A percentile compares a stretch with the other conserved stretches of the same genome.
phyloP scores from a whole-genome alignment of 2,888 invertebrate species.

The Epinotia ramella region DNA sequence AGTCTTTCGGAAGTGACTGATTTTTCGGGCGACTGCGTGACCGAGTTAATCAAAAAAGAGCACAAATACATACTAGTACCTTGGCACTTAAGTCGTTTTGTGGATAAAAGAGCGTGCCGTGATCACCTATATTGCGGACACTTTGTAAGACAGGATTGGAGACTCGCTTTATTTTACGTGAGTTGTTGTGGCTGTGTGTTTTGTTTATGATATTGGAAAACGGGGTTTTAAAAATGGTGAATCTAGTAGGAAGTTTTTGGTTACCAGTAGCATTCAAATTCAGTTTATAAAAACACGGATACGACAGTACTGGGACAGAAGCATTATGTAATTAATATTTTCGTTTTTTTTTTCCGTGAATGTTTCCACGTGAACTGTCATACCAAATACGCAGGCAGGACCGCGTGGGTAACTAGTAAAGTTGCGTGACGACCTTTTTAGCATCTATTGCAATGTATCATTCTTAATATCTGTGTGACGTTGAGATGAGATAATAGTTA shows the following conservation, averaged over 20 bases:
- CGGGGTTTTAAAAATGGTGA: constrained; percentile 1
- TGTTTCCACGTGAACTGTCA: too few species aligned
- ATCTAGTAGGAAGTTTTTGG: not conserved
- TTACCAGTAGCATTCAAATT: not conserved
- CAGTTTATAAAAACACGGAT: not conserved
- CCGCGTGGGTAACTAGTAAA: too few species aligned
- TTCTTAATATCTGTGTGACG: too few species aligned
- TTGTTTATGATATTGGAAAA: constrained; percentile 29
- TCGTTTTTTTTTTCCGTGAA: too few species aligned
- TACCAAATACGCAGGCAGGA: too few species aligned
- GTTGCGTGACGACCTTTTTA: too few species aligned
- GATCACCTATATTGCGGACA: constrained; percentile 43
- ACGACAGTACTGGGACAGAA: too few species aligned
- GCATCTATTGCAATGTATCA: too few species aligned
- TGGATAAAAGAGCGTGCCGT: not conserved
- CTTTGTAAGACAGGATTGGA: constrained; percentile 40
- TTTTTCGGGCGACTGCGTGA: constrained; percentile 9
- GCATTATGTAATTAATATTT: too few species aligned
- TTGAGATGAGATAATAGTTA: too few species aligned
- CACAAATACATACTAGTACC: not conserved
- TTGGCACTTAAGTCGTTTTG: not conserved
- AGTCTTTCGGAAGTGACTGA: not conserved
- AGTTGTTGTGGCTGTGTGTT: constrained; percentile 33
- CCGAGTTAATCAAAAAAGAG: not conserved
- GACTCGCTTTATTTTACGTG: constrained; percentile 36